These are phyloP conservation scores for Psittacula echo DNA, from an alignment of 2,797 vertebrate genomes.

Conservation along the genomic window DNA sequence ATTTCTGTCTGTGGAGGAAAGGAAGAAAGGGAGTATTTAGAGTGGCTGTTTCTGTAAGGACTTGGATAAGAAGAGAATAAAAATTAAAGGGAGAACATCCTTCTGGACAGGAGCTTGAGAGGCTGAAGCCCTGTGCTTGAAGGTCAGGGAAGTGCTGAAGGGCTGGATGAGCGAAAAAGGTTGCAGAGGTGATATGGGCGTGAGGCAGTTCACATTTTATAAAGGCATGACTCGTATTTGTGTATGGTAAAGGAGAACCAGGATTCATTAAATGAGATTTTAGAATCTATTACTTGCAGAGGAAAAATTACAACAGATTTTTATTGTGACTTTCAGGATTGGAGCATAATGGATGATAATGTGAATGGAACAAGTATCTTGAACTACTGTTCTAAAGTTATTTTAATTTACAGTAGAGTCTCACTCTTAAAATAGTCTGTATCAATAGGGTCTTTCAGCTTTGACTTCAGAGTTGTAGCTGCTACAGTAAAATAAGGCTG, in stretches of 20 bases:
- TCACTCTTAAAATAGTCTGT: not conserved
- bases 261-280: not conserved
- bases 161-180: not conserved
- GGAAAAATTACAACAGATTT: not conserved
- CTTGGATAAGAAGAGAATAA: not conserved
- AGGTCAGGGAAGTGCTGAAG: not conserved
- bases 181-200: not conserved
- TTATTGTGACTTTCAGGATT: not conserved
- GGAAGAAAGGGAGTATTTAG: not conserved
- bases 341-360: not conserved
- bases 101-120: not conserved
- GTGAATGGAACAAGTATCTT: not conserved
- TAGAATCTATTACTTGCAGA: not conserved
- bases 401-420: not conserved
- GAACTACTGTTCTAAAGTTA: not conserved
- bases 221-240: not conserved
- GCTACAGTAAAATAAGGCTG: not conserved
- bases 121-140: fast-evolving
- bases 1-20: not conserved
- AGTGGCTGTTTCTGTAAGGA: fast-evolving
- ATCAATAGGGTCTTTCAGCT: not conserved
- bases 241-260: not conserved
- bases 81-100: not conserved
- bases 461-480: not conserved
- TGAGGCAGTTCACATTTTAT: not conserved